A percentile compares a stretch with the other conserved stretches of the same genome.
These are phyloP conservation scores for Crocidura indochinensis DNA, from an alignment of 2,797 vertebrate genomes.

Conservation along the genomic window DNA sequence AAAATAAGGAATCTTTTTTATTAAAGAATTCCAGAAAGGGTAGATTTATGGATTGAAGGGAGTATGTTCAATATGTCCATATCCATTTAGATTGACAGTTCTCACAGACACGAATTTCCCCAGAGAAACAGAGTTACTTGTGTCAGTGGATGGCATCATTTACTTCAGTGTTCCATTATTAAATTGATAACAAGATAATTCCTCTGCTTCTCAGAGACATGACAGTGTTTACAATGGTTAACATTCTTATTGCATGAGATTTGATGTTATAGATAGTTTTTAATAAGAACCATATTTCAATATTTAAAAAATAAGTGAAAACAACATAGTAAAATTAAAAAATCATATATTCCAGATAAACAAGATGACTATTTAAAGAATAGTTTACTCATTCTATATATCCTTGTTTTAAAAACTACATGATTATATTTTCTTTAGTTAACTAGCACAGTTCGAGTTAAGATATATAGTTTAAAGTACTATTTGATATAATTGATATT, in stretches of 20 bases:
- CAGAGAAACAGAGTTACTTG: conserved; percentile 93
- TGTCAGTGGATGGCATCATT: conserved; percentile 93
- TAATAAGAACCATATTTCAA: conserved; percentile 90
- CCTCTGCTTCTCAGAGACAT: conserved; percentile 92
- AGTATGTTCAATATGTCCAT: conserved; percentile 94
- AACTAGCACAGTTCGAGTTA: background rate
- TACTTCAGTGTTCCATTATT: conserved; percentile 94
- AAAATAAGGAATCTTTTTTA: conserved; percentile 92
- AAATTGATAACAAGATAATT: conserved; percentile 97
- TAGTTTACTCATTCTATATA: background rate
- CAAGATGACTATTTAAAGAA: conserved; percentile 65
- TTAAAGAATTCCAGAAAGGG: conserved; percentile 88
- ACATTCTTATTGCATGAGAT: conserved; percentile 90
- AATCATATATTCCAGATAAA: conserved; percentile 57
- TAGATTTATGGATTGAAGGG: conserved; percentile 90
- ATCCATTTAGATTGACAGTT: conserved; percentile 94
- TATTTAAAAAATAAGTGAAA: conserved; percentile 80
- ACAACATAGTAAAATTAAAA: conserved; percentile 76
- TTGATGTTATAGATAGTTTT: conserved; percentile 91
- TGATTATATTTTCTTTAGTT: background rate
- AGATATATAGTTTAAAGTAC: background rate
- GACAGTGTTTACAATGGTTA: conserved; percentile 92
- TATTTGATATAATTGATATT: conserved; percentile 64
- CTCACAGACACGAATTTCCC: conserved; percentile 95
- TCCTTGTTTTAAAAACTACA: conserved; percentile 1